Base-by-base conservation (phyloP, 1,140 invertebrate species). In the Coptotermes formosanus region DNA sequence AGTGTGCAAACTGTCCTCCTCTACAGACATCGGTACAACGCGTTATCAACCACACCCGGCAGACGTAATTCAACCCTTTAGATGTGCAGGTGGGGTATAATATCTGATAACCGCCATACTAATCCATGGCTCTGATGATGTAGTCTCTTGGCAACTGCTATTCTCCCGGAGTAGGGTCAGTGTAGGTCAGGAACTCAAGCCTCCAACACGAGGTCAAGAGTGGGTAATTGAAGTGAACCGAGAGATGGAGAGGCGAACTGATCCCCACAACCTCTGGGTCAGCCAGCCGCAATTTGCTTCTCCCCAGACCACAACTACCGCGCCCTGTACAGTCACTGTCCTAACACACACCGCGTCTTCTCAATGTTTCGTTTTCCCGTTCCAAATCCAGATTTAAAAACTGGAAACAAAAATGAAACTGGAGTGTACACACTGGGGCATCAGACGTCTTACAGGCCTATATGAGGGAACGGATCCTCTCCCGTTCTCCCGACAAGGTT, bases 221-320 rank as follows among this genome's bases (percentile, higher is more conserved):
- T 75, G 64, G 64, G 64, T 75, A 6, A 75, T 30, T 75, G n/a
- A 11, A 30, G 64, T 75, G 64, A 75, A 75, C 64, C 25, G n/a
- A 75, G 64, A 75, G 64, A 75, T 75, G 25, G 64, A 75, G 64
- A 75, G 64, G 64, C 25, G 30, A 75, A 75, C 64, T 30, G 64
- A 75, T 75, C 64, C 64, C 64, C 30, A 30, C 64, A 75, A 75
- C 64, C 64, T 75, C 25, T 25, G 64, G 64, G 64, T 75, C 64
- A 75, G 64, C 64, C 64, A 75, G 64, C 64, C 9, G 64, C 64
- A 75, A 75, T 75, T 75, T 75, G 64, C 64, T 75, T 75, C 64
- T 30, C 64, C 64, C 64, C 64, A n/a, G 25, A n/a, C 64, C 64
- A n/a, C 64, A 30, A 30, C 25, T 30, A 75, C 25, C 64, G 25